Evolutionary conservation across 2,797 vertebrate genomes (phyloP), one percentile per base, ranked within the genome.

Genomic region (Hoplostethus mediterraneus): DNA sequence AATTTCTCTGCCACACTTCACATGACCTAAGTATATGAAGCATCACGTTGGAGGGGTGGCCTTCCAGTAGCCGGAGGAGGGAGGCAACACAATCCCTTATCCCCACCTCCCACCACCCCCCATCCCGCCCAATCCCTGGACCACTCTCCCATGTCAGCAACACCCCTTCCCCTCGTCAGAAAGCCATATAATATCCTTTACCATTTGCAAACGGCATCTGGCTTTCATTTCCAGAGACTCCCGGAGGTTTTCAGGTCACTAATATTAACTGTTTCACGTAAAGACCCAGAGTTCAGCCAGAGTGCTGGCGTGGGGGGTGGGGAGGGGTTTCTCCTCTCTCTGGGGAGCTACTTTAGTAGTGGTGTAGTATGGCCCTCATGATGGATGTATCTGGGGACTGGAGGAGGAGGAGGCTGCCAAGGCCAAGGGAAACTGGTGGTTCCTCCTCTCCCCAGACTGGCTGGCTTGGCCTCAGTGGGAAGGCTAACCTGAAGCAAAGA

Each of bases 191-290:
- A 83, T 81, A 79, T 92, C 83, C 75, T 87, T 93, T 91, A 90
- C 89, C 82, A 89, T 80, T 90, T 87, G 84, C 82, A 80, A 68
- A 76, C 88, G 74, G 84, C 94, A 94, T 94, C 93, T 93, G 93
- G 93, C 91, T 87, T 90, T 92, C 90, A 89, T 94, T 93, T 93
- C 83, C 91, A 62, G 42, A 12, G 80, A 88, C 90, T 89, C 92
- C 89, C 90, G 91, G 84, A 87, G 93, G 89, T 93, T 95, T 88
- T 92, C 84, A 87, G 92, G 92, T 93, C 93, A 82, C 87, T 87
- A 87, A 92, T 94, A 92, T 87, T 87, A 92, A 92, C 71, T 77
- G 84, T 92, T 93, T 93, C 82, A 89, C 93, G 86, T 85, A 80
- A 87, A 83, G 48, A 78, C 64, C 47, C 28, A 84, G 92, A 94